Evolutionary conservation across 2,888 invertebrate species (phyloP).

Genomic region (Mystacides longicornis): DNA sequence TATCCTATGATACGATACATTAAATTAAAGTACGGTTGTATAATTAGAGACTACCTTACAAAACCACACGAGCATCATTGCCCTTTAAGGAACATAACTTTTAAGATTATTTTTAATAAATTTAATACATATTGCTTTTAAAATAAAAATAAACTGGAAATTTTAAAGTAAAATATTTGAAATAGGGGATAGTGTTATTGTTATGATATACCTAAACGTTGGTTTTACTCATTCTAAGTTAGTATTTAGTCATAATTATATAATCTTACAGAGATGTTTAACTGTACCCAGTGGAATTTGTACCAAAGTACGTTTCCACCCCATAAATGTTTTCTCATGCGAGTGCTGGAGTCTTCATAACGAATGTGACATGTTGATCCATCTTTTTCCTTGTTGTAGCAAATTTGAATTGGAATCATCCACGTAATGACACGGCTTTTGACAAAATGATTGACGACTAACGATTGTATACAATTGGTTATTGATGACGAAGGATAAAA

Average conservation of each 20-base stretch:
- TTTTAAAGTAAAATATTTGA: background rate
- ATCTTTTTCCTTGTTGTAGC: too few relatives aligned
- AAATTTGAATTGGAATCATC: too few relatives aligned
- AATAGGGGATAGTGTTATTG: background rate
- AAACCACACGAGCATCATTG: constrained; percentile 12
- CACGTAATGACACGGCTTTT: background rate
- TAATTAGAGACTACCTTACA: constrained; percentile 7
- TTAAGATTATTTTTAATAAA: constrained; percentile 12
- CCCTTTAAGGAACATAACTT: constrained; percentile 23
- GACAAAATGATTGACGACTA: background rate
- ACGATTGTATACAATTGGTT: constrained; percentile 1
- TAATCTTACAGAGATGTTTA: too few relatives aligned
- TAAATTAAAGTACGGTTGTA: background rate
- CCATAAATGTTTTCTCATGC: too few relatives aligned
- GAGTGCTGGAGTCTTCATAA: too few relatives aligned
- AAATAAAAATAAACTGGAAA: background rate
- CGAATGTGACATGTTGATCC: too few relatives aligned
- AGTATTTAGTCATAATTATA: too few relatives aligned
- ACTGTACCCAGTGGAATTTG: too few relatives aligned
- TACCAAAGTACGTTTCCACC: too few relatives aligned
- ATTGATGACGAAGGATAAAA: background rate
- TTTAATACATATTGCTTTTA: background rate
- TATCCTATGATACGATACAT: too few relatives aligned
- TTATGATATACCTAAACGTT: too few relatives aligned
- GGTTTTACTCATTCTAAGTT: too few relatives aligned